Evolutionary conservation across 2,888 invertebrate genomes (phyloP).

Genomic region (Lingula anatina): DNA sequence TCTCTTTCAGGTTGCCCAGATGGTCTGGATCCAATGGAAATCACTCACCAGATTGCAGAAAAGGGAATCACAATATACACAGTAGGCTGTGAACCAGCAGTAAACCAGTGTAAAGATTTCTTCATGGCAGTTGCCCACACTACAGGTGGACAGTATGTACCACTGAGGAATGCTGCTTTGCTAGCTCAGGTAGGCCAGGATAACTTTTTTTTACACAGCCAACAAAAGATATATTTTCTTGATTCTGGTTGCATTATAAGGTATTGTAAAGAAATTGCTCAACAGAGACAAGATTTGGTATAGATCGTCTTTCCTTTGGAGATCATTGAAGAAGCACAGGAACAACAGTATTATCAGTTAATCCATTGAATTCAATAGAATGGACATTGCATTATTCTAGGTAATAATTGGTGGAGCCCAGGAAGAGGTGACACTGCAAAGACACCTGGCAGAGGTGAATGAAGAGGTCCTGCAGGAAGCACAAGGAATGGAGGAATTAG

Average conservation of each 20-base stretch:
- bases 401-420: conserved; percentile 41
- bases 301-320: too few species aligned
- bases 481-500: conserved; percentile 16
- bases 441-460: conserved; percentile 34
- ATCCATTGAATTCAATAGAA: too few species aligned
- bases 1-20: conserved; percentile 18
- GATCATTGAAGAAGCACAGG: too few species aligned
- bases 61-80: conserved; percentile 17
- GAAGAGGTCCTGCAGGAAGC: conserved; percentile 25
- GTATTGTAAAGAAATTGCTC: too few species aligned
- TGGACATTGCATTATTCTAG: too few species aligned
- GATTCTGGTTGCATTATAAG: too few species aligned
- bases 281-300: too few species aligned
- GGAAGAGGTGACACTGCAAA: conserved; percentile 42
- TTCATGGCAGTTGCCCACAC: conserved; percentile 18
- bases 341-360: too few species aligned
- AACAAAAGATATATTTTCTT: too few species aligned
- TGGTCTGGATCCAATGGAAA: conserved; percentile 17
- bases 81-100: conserved; percentile 18
- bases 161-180: conserved; percentile 13
- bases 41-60: conserved; percentile 13
- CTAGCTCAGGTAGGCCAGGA: conserved; percentile 17
- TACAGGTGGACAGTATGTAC: conserved; percentile 23
- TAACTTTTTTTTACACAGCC: too few species aligned
- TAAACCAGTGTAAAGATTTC: conserved; percentile 14